Evolutionary conservation across 2,797 vertebrate genomes (phyloP).

Genomic region (Xiphophorus birchmanni): DNA sequence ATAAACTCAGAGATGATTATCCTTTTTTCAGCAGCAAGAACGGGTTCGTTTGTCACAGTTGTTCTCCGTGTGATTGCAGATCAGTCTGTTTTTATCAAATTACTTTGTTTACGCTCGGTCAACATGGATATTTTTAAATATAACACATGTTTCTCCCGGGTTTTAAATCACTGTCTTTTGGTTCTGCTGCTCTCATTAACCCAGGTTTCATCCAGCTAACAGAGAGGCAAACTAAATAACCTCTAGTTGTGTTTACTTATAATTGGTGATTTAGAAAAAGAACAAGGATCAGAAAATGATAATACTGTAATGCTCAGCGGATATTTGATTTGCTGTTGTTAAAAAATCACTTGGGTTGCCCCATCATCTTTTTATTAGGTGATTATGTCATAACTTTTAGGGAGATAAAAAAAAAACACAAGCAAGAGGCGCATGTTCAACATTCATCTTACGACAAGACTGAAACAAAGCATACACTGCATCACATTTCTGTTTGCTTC

Average conservation of each 20-base stretch:
- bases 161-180: neutral
- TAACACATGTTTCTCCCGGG: neutral
- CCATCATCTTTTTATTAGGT: constrained; percentile 16
- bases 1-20: neutral
- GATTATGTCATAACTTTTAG: neutral
- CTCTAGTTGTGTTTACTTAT: constrained; percentile 71
- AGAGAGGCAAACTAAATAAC: constrained; percentile 70
- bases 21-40: neutral
- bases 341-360: constrained; percentile 17
- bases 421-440: neutral
- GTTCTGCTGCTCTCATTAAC: constrained; percentile 53
- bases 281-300: constrained; percentile 6
- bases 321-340: constrained; percentile 12
- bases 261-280: constrained; percentile 57
- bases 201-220: constrained; percentile 46
- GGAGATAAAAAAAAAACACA: neutral
- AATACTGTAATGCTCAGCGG: constrained; percentile 42
- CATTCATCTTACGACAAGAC: neutral
- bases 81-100: neutral
- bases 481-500: neutral
- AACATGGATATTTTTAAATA: neutral
- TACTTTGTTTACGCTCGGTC: neutral
- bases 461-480: neutral
- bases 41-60: neutral
- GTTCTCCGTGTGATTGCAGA: neutral